Base-by-base conservation (phyloP, 2,113 vertebrate species). In the Setophaga coronata region DNA sequence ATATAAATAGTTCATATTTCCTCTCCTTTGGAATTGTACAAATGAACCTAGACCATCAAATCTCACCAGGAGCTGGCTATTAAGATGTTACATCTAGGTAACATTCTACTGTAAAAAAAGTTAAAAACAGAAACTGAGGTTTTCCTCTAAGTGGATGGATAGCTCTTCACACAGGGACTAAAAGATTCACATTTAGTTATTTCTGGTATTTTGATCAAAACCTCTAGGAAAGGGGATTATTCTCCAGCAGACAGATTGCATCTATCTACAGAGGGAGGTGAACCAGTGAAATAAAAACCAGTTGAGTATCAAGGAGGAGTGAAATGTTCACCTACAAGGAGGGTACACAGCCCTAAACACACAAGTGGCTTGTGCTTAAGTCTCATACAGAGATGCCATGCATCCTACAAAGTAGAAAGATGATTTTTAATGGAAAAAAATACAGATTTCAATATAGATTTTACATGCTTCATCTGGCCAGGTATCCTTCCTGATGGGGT, bases 191-290 rank as follows among this genome's bases (percentile, higher is more conserved):
- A 71, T 88, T 51, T 83, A 93, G 82, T 82, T 93, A 92, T 53
- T 88, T 79, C 57, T 80, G 43, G 25, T 67, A 82, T 60, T 94
- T 87, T 83, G 81, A 93, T 61, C 74, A 69, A 94, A 85, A 80
- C 50, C 25, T 82, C 47, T 53, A 86, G 21, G 48, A 96, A 79
- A 69, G 19, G 64, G 21, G 9, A n/a, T 65, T 79, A 85, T 31
- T 64, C 57, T 76, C 61, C 48, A 90, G 85, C 78, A 93, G 64
- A 64, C 42, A 90, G 33, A 60, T 1, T 36, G 29, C 24, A 51
- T 12, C 17, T 25, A 50, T 17, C 24, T 60, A 72, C 45, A 76
- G 73, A 87, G 29, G 78, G 51, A 74, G 7, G 38, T 48, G 36
- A 79, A 61, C 23, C 21, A 50, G 31, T 33, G 25, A 87, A 67